These are phyloP conservation scores for Chironomus riparius DNA, from an alignment of 2,888 invertebrate species.

Conservation along the genomic window DNA sequence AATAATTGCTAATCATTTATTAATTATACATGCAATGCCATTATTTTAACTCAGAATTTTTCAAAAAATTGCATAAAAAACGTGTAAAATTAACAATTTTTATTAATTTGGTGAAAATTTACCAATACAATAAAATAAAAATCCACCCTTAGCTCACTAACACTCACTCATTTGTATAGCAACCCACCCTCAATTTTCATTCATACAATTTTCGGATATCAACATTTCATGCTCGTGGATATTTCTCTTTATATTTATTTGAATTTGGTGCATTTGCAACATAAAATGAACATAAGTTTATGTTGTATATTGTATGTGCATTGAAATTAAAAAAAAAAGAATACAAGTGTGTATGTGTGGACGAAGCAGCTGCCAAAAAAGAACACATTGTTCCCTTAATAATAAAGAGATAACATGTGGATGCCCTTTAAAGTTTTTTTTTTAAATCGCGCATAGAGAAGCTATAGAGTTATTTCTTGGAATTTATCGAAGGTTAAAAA, in stretches of 20 bases:
- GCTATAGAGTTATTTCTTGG: neutral
- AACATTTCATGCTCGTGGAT: too few species aligned
- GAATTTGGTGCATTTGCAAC: constrained; percentile 14
- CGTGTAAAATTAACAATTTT: neutral
- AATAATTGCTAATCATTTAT: neutral
- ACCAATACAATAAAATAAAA: constrained; percentile 15
- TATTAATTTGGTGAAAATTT: neutral
- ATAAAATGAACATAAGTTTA: neutral
- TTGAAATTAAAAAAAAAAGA: neutral
- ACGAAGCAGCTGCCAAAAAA: constrained; percentile 8
- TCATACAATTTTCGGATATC: neutral
- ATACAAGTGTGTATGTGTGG: neutral
- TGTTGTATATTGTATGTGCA: neutral
- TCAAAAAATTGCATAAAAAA: neutral
- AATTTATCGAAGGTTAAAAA: neutral
- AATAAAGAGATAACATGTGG: neutral
- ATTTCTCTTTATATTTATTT: neutral
- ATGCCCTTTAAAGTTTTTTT: neutral
- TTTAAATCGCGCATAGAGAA: neutral
- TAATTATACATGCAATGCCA: neutral
- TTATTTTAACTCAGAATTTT: neutral
- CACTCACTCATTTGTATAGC: neutral
- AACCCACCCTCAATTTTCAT: constrained; percentile 19
- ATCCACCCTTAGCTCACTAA: constrained; percentile 21
- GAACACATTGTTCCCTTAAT: neutral